A percentile compares a stretch with the other conserved stretches of the same genome.
Conservation (phyloP, 2,113 vertebrate genomes). For the Percopsis transmontana region DNA sequence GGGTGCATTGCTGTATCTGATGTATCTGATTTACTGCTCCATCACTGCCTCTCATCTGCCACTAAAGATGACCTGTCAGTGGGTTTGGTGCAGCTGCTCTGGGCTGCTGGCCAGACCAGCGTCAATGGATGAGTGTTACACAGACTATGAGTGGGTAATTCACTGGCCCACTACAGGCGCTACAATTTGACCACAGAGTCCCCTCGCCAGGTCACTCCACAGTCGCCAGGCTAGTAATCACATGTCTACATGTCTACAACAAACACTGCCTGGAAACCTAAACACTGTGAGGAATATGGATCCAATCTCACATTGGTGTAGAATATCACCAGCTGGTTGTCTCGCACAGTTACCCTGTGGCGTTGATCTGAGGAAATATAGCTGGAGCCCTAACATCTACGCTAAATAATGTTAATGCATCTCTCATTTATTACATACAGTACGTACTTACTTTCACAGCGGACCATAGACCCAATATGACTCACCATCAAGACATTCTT, state of each 20-base stretch:
- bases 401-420: no score
- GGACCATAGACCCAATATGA: no score
- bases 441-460: no score
- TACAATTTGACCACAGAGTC: constrained; percentile 48
- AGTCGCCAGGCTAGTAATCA: constrained; percentile 28
- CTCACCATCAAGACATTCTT: no score
- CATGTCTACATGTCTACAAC: constrained; percentile 16
- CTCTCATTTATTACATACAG: no score
- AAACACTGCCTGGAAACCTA: constrained; percentile 18
- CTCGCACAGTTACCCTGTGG: constrained; percentile 15
- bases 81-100: constrained; percentile 40
- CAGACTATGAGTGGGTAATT: not conserved
- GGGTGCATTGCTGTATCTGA: constrained; percentile 16
- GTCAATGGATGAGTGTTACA: constrained; percentile 45
- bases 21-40: constrained; percentile 28
- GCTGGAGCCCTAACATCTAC: not conserved
- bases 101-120: constrained; percentile 56
- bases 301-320: constrained; percentile 27
- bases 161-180: constrained; percentile 26
- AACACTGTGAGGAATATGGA: constrained; percentile 1
- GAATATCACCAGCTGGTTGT: constrained; percentile 37
- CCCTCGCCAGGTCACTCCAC: constrained; percentile 37
- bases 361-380: constrained; percentile 23
- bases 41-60: constrained; percentile 34
- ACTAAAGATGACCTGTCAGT: constrained; percentile 55